These are phyloP conservation scores for Tragelaphus buxtoni DNA, from an alignment of 2,113 vertebrate genomes.

Conservation along the genomic window DNA sequence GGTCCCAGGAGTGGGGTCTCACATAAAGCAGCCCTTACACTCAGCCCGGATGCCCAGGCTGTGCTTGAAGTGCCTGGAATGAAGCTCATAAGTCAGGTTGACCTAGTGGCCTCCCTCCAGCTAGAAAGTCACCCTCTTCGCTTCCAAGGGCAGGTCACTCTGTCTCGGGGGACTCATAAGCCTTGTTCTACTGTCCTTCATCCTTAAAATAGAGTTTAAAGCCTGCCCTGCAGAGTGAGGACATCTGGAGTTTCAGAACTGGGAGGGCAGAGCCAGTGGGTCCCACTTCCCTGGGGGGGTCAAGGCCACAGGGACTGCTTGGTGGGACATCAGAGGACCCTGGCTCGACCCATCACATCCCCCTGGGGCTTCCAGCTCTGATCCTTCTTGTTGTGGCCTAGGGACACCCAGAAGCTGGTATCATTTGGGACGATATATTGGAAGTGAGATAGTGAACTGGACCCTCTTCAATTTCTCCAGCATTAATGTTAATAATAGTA, in stretches of 20 bases:
- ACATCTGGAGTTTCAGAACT: not conserved
- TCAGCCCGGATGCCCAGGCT: not conserved
- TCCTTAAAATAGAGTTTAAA: not conserved
- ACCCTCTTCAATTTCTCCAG: not conserved
- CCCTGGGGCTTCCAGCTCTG: not conserved
- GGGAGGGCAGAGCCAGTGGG: not conserved
- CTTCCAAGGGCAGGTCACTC: not conserved
- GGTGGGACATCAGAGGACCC: not conserved
- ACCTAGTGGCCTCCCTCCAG: not conserved
- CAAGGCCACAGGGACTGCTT: accelerated
- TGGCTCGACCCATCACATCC: not conserved
- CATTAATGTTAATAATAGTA: not conserved
- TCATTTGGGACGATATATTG: too few species aligned
- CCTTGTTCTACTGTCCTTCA: not conserved
- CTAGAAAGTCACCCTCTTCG: not conserved
- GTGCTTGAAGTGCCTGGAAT: not conserved
- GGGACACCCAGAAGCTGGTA: not conserved
- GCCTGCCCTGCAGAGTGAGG: not conserved
- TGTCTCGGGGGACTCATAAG: not conserved
- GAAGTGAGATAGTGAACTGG: not conserved
- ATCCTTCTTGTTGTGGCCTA: not conserved
- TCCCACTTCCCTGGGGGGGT: not conserved
- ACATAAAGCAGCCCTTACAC: not conserved
- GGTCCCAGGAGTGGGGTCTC: accelerated
- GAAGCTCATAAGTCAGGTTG: not conserved